These are phyloP conservation scores for Enhydra lutris DNA, from an alignment of 2,113 vertebrate genomes.

Conservation along the genomic window DNA sequence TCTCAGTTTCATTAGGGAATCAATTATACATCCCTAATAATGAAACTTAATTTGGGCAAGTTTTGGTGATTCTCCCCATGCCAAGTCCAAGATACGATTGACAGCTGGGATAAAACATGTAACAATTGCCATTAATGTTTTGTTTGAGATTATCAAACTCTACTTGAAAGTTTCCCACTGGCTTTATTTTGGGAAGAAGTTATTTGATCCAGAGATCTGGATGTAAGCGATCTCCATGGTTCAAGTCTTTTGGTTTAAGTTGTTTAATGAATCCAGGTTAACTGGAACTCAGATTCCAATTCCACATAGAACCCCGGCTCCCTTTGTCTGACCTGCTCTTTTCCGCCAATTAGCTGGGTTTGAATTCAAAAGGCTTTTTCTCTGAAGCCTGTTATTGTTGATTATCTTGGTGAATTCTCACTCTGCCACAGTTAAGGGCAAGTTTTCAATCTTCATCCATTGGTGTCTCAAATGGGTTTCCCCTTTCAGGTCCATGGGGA, in stretches of 20 bases:
- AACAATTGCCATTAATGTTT: conserved; percentile 13
- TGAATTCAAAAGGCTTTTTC: conserved; percentile 38
- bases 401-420: conserved; percentile 8
- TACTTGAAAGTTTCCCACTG: not conserved
- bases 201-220: not conserved
- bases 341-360: not conserved
- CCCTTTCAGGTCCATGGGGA: not conserved
- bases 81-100: not conserved
- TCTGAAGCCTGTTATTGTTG: not conserved
- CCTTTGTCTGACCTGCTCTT: not conserved
- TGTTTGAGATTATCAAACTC: not conserved
- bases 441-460: not conserved
- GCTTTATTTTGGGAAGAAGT: conserved; percentile 10
- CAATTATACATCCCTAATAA: not conserved
- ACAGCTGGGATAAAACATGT: not conserved
- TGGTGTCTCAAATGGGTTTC: not conserved
- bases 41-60: conserved; percentile 19
- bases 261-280: not conserved
- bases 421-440: not conserved
- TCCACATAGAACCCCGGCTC: not conserved
- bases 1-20: conserved; percentile 42
- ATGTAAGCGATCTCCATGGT: not conserved
- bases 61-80: not conserved
- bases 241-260: not conserved
- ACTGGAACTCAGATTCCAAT: not conserved